Base-by-base conservation (phyloP, 2,888 invertebrate genomes). In the Apomyelois bistriatella region DNA sequence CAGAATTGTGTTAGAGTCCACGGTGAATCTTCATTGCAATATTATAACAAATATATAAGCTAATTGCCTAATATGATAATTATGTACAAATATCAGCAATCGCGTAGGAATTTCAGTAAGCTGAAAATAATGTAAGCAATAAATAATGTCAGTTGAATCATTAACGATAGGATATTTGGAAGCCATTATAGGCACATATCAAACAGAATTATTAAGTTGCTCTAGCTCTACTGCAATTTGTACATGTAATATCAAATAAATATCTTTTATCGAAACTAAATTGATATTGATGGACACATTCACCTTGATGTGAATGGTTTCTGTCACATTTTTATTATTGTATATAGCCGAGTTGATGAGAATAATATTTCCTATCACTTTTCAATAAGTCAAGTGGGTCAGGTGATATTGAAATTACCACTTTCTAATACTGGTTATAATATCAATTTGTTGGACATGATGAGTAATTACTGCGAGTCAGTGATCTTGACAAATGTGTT, bases 401-500 rank as follows among this genome's bases (percentile, higher is more conserved):
- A 70, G 64, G 53, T 58, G 58, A 51, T 60, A 69, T 66, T 66
- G 64, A 64, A 63, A 62, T 54, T 55, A 50, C 65, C 68, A 73
- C 78, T 79, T 79, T 75, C 76, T 77, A 75, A 69, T 68, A 68
- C 72, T 66, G 70, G 74, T 77, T 75, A 72, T 81, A 79, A 84
- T 85, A 83, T 83, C 84, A 85, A 87, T 86, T 86, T 82, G 77
- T 70, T 64, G 70, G 72, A 75, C 76, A 73, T 71, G 79, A 82
- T 86, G 81, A 85, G 78, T 84, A 83, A 87, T 87, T 85, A 85
- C 82, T 68, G 65, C 70, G 70, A 73, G 71, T 70, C 76, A 72
- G 70, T 75, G 73, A 65, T 82, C 79, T 79, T 86, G 85, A 87
- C 85, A 86, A 87, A 89, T 86, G 82, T 70, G 73, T 79, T 78